phyloP scores from a whole-genome alignment of 2,888 invertebrate species.

The Calameuta filiformis region DNA sequence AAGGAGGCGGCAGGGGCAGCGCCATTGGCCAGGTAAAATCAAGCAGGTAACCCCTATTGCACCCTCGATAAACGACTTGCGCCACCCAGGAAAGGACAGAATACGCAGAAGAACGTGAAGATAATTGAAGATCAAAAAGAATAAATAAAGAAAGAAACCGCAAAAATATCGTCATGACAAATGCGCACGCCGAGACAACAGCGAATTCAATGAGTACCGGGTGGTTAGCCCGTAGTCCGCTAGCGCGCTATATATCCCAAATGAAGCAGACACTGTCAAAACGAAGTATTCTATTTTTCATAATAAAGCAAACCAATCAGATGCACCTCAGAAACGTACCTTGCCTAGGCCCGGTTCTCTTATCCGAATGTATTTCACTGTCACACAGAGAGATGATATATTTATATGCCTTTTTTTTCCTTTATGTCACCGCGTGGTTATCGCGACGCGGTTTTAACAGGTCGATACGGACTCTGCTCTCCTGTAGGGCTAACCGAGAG shows the following conservation, averaged over 20 bases:
- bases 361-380: not conserved
- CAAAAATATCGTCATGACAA: not conserved
- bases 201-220: not conserved
- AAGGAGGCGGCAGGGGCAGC: conserved; percentile 36
- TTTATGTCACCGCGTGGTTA: not conserved
- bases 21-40: conserved; percentile 5
- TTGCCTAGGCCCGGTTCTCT: not conserved
- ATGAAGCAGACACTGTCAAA: not conserved
- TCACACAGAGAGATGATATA: not conserved
- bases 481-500: not conserved
- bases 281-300: not conserved
- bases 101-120: not conserved
- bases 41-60: not conserved
- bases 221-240: not conserved
- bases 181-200: not conserved
- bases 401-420: not conserved
- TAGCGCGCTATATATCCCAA: not conserved
- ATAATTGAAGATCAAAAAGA: not conserved
- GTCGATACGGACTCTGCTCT: not conserved
- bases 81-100: not conserved
- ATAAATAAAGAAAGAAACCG: not conserved
- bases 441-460: not conserved
- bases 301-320: not conserved
- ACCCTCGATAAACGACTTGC: not conserved
- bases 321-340: not conserved